phyloP scores from a whole-genome alignment of 2,113 vertebrate species.

The human region GRCh38 chr3:69896501-69897000 shows the following conservation, averaged over 20 bases:
- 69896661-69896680: neutral
- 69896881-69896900: neutral
- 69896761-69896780: neutral
- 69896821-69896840: neutral
- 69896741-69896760: neutral
- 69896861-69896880: neutral
- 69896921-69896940: neutral
- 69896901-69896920: neutral
- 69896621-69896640: neutral
- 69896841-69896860: neutral
- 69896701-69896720: neutral
- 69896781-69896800: neutral
- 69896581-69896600: slow-evolving; percentile 11
- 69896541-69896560: neutral
- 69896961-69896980: neutral
- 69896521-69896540: slow-evolving; percentile 51
- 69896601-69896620: neutral
- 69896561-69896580: neutral
- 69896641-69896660: neutral
- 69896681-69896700: neutral
- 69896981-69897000: neutral
- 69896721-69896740: neutral
- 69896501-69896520: neutral
- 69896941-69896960: neutral
- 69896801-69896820: neutral